phyloP scores from a whole-genome alignment of 2,797 vertebrate species.

The Hydrophis major region DNA sequence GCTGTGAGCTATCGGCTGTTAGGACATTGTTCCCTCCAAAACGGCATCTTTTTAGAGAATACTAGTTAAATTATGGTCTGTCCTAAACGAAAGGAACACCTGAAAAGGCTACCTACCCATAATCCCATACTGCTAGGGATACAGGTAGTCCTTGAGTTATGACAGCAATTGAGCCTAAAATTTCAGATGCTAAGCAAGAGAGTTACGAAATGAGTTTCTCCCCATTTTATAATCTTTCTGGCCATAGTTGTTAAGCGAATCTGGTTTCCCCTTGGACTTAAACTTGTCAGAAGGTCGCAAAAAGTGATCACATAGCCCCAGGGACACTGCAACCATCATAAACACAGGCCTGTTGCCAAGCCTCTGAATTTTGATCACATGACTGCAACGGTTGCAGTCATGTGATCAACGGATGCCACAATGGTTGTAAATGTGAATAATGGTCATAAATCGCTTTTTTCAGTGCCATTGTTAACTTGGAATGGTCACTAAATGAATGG shows the following conservation, averaged over 20 bases:
- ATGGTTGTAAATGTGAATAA: too few relatives aligned
- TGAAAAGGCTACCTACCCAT: neutral
- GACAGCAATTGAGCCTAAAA: neutral
- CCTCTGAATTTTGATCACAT: too few relatives aligned
- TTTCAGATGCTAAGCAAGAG: neutral
- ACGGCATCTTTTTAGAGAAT: neutral
- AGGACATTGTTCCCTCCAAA: neutral
- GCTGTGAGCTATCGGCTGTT: neutral
- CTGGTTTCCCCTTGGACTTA: too few relatives aligned
- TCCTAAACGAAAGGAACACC: neutral
- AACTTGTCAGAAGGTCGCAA: too few relatives aligned
- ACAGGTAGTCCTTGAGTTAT: neutral
- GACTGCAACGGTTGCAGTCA: too few relatives aligned
- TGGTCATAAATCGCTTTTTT: too few relatives aligned
- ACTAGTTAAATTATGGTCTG: neutral
- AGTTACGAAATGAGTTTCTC: neutral
- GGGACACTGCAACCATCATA: too few relatives aligned
- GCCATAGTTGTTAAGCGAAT: too few relatives aligned
- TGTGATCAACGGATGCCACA: too few relatives aligned
- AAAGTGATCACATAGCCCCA: too few relatives aligned
- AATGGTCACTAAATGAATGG: neutral
- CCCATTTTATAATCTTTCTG: neutral
- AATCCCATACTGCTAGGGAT: neutral
- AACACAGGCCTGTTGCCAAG: too few relatives aligned
- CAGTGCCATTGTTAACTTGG: neutral